These are phyloP conservation scores for Galeruca laticollis DNA, from an alignment of 2,888 invertebrate genomes.

Conservation along the genomic window DNA sequence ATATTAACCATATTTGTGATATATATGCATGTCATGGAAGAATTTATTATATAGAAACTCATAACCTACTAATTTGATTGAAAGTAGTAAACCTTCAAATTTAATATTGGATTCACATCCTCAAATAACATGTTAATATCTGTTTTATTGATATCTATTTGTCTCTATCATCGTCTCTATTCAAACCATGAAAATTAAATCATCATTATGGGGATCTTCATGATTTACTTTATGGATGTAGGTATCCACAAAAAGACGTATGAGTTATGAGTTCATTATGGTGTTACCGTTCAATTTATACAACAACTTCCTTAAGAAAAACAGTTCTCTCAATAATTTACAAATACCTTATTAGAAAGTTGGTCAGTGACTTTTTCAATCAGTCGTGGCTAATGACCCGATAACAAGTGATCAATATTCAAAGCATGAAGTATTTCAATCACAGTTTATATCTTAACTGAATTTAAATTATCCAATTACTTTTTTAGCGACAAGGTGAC, in stretches of 20 bases:
- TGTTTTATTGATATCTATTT: too few relatives aligned
- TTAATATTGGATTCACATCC: too few relatives aligned
- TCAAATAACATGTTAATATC: too few relatives aligned
- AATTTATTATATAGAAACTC: too few relatives aligned
- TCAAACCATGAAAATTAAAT: too few relatives aligned
- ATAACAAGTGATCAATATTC: slow-evolving; percentile 20
- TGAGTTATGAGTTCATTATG: background rate
- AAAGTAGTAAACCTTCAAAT: too few relatives aligned
- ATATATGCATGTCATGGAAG: too few relatives aligned
- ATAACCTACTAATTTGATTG: too few relatives aligned
- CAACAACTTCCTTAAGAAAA: slow-evolving; percentile 5
- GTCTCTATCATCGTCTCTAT: too few relatives aligned
- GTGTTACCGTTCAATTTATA: background rate
- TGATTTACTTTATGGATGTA: too few relatives aligned
- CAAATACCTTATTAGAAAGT: slow-evolving; percentile 45
- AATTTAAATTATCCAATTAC: slow-evolving; percentile 10
- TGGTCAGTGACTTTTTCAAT: slow-evolving; percentile 45
- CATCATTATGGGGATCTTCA: too few relatives aligned
- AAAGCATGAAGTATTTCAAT: slow-evolving; percentile 28
- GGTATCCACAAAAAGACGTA: background rate
- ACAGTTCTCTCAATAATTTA: background rate
- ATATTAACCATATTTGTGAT: too few relatives aligned
- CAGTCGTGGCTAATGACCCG: slow-evolving; percentile 24
- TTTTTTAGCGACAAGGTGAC: slow-evolving; percentile 2
- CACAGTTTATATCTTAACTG: slow-evolving; percentile 19